A percentile compares a stretch with the other conserved stretches of the same genome.
Conservation (phyloP, 2,113 vertebrate species). For the Laterallus jamaicensis region DNA sequence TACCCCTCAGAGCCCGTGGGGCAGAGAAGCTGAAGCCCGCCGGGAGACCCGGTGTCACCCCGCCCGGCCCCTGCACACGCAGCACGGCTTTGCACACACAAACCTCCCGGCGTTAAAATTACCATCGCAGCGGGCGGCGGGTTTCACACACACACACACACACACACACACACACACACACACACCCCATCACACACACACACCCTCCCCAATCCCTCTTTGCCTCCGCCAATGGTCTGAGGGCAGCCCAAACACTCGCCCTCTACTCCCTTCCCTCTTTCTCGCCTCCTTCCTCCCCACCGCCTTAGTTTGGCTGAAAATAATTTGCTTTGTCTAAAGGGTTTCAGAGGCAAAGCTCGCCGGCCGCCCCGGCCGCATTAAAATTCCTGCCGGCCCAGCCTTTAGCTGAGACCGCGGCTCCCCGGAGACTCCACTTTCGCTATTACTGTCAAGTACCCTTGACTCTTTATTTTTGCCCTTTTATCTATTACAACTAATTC, state of each 20-base stretch:
- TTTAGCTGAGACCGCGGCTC: conserved; percentile 78
- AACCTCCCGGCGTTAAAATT: not conserved
- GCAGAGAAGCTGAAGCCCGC: not conserved
- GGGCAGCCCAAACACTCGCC: not conserved
- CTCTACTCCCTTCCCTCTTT: not conserved
- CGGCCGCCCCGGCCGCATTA: conserved; percentile 84
- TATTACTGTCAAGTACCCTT: conserved; percentile 99
- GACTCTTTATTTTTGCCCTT: conserved; percentile 99
- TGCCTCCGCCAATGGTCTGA: not conserved
- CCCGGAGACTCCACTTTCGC: conserved; percentile 91
- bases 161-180: too few species aligned
- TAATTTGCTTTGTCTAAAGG: conserved; percentile 80
- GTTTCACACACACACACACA: too few species aligned
- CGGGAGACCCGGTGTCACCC: not conserved
- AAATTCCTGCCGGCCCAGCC: conserved; percentile 88
- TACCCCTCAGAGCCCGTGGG: not conserved
- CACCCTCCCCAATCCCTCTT: not conserved
- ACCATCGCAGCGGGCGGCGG: not conserved
- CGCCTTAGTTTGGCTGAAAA: conserved; percentile 53
- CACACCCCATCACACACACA: too few species aligned
- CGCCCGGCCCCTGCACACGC: not conserved
- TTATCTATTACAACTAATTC: conserved; percentile 99
- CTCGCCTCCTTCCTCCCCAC: not conserved
- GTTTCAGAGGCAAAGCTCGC: conserved; percentile 68
- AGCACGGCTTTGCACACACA: not conserved